Percentiles rank a stretch among this genome's conserved stretches.
phyloP scores from a whole-genome alignment of 2,797 vertebrate genomes.

The Morelia viridis region DNA sequence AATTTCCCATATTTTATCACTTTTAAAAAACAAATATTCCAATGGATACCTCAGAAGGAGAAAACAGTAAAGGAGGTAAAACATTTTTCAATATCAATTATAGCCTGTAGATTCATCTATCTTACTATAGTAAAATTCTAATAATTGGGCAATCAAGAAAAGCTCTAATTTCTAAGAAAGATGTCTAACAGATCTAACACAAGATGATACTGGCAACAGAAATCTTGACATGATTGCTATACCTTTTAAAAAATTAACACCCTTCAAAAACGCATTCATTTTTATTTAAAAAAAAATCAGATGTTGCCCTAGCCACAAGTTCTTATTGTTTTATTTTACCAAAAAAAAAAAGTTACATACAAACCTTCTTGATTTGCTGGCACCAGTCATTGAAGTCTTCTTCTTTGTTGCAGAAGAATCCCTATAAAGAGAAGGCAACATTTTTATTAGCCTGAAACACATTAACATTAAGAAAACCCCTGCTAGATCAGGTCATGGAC shows the following conservation, averaged over 20 bases:
- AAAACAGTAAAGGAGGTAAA: not conserved
- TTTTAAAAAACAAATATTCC: not conserved
- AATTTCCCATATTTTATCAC: not conserved
- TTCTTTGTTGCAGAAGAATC: constrained; percentile 95
- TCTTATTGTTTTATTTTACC: not conserved
- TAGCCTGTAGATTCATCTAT: not conserved
- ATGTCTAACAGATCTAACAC: not conserved
- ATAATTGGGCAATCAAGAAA: not conserved
- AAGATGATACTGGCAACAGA: not conserved
- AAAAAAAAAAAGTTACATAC: constrained; percentile 16
- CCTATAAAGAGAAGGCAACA: constrained; percentile 73
- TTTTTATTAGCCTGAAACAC: not conserved
- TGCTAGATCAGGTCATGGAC: not conserved
- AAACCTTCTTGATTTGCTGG: constrained; percentile 90
- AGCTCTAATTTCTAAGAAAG: not conserved
- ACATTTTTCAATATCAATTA: not conserved
- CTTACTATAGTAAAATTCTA: not conserved
- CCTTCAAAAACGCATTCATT: not conserved
- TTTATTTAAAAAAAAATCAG: not conserved
- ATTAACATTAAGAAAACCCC: not conserved
- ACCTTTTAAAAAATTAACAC: not conserved
- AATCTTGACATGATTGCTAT: not conserved
- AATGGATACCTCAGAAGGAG: not conserved
- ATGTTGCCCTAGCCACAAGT: not conserved
- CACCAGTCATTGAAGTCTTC: constrained; percentile 97